These are phyloP conservation scores for Mustelus asterias DNA, from an alignment of 2,113 vertebrate species.

Conservation along the genomic window DNA sequence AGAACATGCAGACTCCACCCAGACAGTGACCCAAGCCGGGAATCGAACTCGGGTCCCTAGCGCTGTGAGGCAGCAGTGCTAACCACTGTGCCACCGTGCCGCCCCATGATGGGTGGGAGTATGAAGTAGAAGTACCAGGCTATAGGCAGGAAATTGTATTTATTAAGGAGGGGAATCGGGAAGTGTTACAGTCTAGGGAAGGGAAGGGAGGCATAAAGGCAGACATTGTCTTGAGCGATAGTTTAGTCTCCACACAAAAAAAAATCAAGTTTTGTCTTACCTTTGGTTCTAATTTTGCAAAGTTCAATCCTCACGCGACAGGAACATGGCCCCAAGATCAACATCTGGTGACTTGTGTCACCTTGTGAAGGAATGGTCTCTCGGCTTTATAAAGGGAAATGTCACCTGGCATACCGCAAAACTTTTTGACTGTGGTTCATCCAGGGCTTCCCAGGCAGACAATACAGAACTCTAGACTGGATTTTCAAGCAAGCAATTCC, in stretches of 20 bases:
- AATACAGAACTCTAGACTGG: not conserved
- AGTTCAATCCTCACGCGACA: not conserved
- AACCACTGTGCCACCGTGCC: no score
- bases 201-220: not conserved
- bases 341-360: not conserved
- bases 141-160: not conserved
- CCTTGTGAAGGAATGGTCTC: not conserved
- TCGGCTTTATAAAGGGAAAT: not conserved
- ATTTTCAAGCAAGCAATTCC: not conserved
- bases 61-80: no score
- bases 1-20: no score
- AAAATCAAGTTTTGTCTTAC: not conserved
- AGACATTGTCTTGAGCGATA: not conserved
- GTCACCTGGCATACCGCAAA: not conserved
- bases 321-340: not conserved
- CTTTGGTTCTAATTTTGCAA: not conserved
- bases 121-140: not conserved
- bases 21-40: no score
- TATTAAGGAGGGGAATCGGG: not conserved
- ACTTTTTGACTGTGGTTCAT: not conserved
- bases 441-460: not conserved
- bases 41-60: no score
- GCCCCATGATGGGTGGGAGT: not conserved
- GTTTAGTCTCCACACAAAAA: not conserved
- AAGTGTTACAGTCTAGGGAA: not conserved